phyloP scores from a whole-genome alignment of 2,113 vertebrate genomes.

The Girardinichthys multiradiatus region DNA sequence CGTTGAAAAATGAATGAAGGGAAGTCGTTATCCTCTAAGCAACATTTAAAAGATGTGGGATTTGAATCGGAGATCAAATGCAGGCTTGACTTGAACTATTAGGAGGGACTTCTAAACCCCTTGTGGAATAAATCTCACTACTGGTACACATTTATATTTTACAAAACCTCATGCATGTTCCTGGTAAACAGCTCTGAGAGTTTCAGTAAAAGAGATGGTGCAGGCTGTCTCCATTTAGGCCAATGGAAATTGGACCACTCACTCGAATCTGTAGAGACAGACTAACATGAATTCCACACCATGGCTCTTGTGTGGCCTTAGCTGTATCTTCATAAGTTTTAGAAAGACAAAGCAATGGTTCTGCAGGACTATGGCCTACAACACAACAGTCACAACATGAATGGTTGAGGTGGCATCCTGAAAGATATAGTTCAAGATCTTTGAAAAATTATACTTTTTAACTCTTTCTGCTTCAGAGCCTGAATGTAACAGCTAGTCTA shows the following conservation, averaged over 20 bases:
- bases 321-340: conserved; percentile 48
- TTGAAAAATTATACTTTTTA: too few species aligned
- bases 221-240: conserved; percentile 22
- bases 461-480: too few species aligned
- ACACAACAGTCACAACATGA: conserved; percentile 48
- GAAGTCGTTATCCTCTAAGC: conserved; percentile 53
- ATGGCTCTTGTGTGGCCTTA: conserved; percentile 54
- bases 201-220: conserved; percentile 8
- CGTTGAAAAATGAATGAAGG: conserved; percentile 57
- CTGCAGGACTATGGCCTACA: conserved; percentile 13
- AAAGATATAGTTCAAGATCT: not conserved
- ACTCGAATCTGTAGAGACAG: conserved; percentile 54
- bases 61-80: conserved; percentile 72
- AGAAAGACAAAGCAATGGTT: conserved; percentile 65
- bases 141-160: conserved; percentile 49
- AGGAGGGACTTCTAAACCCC: conserved; percentile 52
- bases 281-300: conserved; percentile 32
- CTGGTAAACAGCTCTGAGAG: conserved; percentile 2
- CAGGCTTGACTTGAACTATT: conserved; percentile 61
- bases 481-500: too few species aligned
- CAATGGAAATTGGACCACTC: conserved; percentile 49
- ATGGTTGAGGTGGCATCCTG: conserved; percentile 45
- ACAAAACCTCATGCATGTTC: conserved; percentile 6
- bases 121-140: conserved; percentile 44
- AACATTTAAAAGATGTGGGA: conserved; percentile 66